These are phyloP conservation scores for Arctopsyche grandis DNA, from an alignment of 1,140 invertebrate genomes.

Conservation along the genomic window DNA sequence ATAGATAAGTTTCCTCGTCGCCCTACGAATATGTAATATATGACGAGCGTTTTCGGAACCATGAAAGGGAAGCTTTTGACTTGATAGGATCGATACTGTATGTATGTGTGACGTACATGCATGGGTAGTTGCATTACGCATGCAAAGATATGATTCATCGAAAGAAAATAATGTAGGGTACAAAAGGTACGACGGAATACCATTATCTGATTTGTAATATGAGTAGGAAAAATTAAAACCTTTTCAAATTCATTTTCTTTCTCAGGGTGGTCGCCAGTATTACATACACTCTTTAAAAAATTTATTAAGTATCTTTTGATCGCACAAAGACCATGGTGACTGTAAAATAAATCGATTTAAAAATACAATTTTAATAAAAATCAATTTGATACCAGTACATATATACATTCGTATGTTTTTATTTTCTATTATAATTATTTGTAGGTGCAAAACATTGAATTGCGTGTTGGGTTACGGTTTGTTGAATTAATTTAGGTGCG, in stretches of 20 bases:
- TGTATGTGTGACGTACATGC: background rate
- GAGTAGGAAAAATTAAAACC: background rate
- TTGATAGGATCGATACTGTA: constrained; percentile 5
- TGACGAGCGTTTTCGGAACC: constrained; percentile 6
- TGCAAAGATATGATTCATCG: background rate
- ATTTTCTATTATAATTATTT: no score
- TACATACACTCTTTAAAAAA: background rate
- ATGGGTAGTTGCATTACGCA: background rate
- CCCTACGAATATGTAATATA: background rate
- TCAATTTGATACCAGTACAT: background rate
- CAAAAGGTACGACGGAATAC: background rate
- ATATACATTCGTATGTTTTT: no score
- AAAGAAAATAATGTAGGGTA: no score
- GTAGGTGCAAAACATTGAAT: no score
- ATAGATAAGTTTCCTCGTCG: constrained; percentile 40
- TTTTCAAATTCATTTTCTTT: background rate
- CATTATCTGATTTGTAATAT: background rate
- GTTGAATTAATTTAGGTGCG: no score
- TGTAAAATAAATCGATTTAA: no score
- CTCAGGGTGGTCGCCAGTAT: background rate
- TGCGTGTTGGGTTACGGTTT: no score
- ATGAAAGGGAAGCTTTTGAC: constrained; percentile 7
- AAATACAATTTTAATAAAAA: background rate
- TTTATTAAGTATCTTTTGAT: background rate
- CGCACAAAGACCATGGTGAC: background rate